Percentiles rank a stretch among this genome's conserved stretches.
These are phyloP conservation scores for Latheticus oryzae DNA, from an alignment of 2,888 invertebrate species.

Conservation along the genomic window DNA sequence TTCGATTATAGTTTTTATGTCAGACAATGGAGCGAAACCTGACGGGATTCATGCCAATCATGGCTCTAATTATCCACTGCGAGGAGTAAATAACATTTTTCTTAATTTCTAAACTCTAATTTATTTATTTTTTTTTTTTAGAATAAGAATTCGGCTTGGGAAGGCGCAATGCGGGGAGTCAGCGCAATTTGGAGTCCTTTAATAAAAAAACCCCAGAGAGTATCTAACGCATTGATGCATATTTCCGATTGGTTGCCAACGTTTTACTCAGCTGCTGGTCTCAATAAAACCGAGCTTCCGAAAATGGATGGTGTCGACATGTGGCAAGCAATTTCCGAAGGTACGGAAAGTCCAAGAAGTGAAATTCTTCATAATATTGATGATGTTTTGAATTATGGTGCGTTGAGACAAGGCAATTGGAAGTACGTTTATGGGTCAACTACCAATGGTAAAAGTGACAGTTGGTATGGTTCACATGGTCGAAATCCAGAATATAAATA, in stretches of 20 bases:
- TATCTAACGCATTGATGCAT: slow-evolving; percentile 73
- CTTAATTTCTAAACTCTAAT: slow-evolving; percentile 13
- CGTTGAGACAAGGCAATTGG: slow-evolving; percentile 72
- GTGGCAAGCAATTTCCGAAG: slow-evolving; percentile 67
- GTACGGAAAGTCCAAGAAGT: slow-evolving; percentile 65
- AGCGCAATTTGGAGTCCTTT: slow-evolving; percentile 76
- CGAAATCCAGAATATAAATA: slow-evolving; percentile 61
- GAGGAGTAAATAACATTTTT: slow-evolving; percentile 72
- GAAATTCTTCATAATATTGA: slow-evolving; percentile 73
- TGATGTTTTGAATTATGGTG: slow-evolving; percentile 69
- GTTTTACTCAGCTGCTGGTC: slow-evolving; percentile 71
- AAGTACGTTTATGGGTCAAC: slow-evolving; percentile 73
- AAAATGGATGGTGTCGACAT: slow-evolving; percentile 71
- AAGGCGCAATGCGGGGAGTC: slow-evolving; percentile 75
- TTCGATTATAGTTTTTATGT: slow-evolving; percentile 86
- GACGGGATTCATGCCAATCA: slow-evolving; percentile 79
- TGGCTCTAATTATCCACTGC: slow-evolving; percentile 83
- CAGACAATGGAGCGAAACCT: slow-evolving; percentile 90
- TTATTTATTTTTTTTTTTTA: slow-evolving; percentile 53
- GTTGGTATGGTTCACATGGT: slow-evolving; percentile 66
- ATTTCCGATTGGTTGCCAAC: slow-evolving; percentile 80
- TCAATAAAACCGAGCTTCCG: slow-evolving; percentile 65
- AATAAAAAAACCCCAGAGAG: slow-evolving; percentile 68
- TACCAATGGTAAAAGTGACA: slow-evolving; percentile 57
- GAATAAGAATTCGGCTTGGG: slow-evolving; percentile 78